phyloP scores from a whole-genome alignment of 2,888 invertebrate species.

The Fissipunctia ypsillon region DNA sequence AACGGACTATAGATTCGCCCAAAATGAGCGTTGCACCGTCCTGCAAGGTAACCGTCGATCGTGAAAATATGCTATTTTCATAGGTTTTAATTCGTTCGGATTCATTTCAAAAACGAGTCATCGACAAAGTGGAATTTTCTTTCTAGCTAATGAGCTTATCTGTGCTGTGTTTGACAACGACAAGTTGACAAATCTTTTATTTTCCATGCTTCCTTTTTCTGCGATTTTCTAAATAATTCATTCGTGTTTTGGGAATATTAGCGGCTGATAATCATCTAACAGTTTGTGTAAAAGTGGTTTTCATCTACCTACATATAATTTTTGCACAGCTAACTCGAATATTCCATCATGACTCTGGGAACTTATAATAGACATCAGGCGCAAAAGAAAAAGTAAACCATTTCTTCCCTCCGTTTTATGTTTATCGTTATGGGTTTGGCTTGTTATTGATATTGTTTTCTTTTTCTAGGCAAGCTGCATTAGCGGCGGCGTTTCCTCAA shows the following conservation, averaged over 20 bases:
- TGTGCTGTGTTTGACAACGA: constrained; percentile 66
- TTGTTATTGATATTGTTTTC: constrained; percentile 48
- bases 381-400: constrained; percentile 83
- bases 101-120: constrained; percentile 40
- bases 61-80: too few relatives aligned
- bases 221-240: constrained; percentile 65
- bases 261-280: constrained; percentile 42
- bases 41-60: too few relatives aligned
- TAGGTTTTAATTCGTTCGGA: constrained; percentile 28
- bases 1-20: not conserved
- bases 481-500: constrained; percentile 93
- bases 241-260: constrained; percentile 68
- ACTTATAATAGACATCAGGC: constrained; percentile 88
- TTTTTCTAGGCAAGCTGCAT: constrained; percentile 88
- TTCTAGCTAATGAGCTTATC: too few relatives aligned
- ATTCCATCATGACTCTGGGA: constrained; percentile 84
- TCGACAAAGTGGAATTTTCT: constrained; percentile 52
- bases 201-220: constrained; percentile 69
- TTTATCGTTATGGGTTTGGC: constrained; percentile 22
- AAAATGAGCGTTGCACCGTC: not conserved
- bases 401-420: constrained; percentile 44
- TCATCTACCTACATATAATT: constrained; percentile 61
- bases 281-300: constrained; percentile 43
- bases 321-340: constrained; percentile 35
- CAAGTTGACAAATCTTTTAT: constrained; percentile 66